Percentiles rank a stretch among this genome's conserved stretches.
phyloP scores from a whole-genome alignment of 1,140 invertebrate species.

The Agraylea sexmaculata region DNA sequence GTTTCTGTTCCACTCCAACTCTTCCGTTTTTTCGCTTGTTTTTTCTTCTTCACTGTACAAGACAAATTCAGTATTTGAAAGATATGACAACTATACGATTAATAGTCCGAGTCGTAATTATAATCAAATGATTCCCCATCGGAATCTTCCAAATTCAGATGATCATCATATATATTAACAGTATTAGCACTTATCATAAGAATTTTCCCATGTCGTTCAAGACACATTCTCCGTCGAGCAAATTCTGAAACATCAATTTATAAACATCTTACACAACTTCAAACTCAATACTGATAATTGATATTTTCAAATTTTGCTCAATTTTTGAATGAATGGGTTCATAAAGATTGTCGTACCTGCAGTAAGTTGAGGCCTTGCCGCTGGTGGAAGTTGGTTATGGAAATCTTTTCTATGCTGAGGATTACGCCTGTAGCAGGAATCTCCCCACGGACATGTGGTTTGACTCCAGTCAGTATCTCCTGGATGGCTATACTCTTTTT shows the following conservation, averaged over 20 bases:
- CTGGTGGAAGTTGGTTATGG: constrained; percentile 8
- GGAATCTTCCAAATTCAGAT: constrained; percentile 8
- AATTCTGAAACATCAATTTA: too few relatives aligned
- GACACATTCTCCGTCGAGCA: constrained; percentile 3
- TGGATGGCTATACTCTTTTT: constrained; percentile 9
- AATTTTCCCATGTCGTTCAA: constrained; percentile 10
- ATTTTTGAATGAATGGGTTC: too few relatives aligned
- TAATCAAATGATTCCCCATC: too few relatives aligned
- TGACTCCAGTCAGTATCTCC: constrained; percentile 3
- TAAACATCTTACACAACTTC: too few relatives aligned
- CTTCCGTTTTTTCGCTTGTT: background rate
- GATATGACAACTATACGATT: constrained; percentile 6
- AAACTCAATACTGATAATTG: too few relatives aligned
- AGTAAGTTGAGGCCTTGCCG: constrained; percentile 2
- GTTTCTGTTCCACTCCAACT: constrained; percentile 10
- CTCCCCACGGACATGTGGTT: constrained; percentile 10
- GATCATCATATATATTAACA: constrained; percentile 14
- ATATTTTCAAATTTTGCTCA: too few relatives aligned
- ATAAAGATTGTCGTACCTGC: too few relatives aligned
- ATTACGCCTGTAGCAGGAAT: constrained; percentile 10
- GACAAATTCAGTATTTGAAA: background rate
- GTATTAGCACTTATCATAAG: constrained; percentile 10
- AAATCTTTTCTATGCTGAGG: constrained; percentile 4
- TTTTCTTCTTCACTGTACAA: constrained; percentile 8
- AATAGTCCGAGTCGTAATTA: constrained; percentile 12